Evolutionary conservation across 2,888 invertebrate genomes (phyloP), one percentile per base, ranked within the genome.

Genomic region (Entomobrya multifasciata): DNA sequence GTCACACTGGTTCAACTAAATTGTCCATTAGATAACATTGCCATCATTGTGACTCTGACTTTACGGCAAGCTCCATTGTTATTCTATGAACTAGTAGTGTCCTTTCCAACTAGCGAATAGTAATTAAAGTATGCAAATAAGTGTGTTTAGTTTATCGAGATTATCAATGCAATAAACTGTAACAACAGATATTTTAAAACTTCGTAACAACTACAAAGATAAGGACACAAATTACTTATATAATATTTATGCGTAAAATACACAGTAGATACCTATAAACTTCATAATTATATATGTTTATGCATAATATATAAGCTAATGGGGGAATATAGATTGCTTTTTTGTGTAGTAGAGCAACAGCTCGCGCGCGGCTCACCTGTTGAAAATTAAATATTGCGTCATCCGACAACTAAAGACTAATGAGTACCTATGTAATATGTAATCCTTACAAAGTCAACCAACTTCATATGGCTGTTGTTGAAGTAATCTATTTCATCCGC

Each of bases 401-500:
- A 55, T 20, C 55, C 22, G 3, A 17, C 55, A 5, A 3, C 17
- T 55, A 3, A 55, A 55, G 20, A 55, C 55, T 49, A 49, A 49
- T 49, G 49, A 49, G 49, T 49, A 49, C 49, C 49, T 49, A 49
- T 3, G 8, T 15, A 15, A 4, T 3, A 15, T n/a, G n/a, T n/a
- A n/a, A n/a, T n/a, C 13, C n/a, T 5, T 15, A n/a, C 15, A 49
- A 49, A 49, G 49, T 49, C 49, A 49, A 49, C 8, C 49, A 49
- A 49, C 49, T 49, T 15, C n/a, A n/a, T 13, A 10, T 49, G 49
- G n/a, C 5, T 3, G n/a, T n/a, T 3, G 15, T n/a, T 15, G n/a
- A 15, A 49, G 49, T 57, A 76, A 76, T 76, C 57, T 76, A 57
- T 17, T 57, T 76, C 41, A 57, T 76, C 57, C 41, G 57, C 49